Evolutionary conservation across 1,140 invertebrate genomes (phyloP).

Genomic region (Anastrepha ludens): DNA sequence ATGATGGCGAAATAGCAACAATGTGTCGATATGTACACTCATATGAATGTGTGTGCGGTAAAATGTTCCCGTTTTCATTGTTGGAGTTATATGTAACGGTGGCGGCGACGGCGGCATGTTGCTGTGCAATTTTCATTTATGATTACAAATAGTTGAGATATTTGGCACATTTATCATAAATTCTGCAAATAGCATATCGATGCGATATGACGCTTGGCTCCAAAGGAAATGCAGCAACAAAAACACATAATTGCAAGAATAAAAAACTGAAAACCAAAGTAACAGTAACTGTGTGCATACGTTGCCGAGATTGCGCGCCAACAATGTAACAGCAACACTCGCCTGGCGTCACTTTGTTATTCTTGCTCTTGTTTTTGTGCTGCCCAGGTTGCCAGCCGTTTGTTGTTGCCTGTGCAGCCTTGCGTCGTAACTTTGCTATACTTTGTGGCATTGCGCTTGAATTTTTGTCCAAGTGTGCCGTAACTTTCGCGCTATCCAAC

Average conservation of each 20-base stretch:
- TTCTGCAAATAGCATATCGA: conserved; percentile 38
- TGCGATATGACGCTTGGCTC: background rate
- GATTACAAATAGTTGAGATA: conserved; percentile 53
- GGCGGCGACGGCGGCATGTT: background rate
- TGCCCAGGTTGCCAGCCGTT: background rate
- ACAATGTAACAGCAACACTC: background rate
- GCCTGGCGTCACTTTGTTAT: background rate
- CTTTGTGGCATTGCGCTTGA: conserved; percentile 48
- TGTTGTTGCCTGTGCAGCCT: conserved; percentile 29
- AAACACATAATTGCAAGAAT: too few relatives aligned
- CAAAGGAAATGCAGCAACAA: background rate
- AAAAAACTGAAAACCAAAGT: too few relatives aligned
- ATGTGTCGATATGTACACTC: background rate
- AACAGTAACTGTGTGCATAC: background rate
- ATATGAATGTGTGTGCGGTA: background rate
- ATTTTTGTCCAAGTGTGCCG: conserved; percentile 32
- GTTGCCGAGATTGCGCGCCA: background rate
- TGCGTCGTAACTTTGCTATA: conserved; percentile 22
- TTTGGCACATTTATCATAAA: conserved; percentile 52
- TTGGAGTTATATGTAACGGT: background rate
- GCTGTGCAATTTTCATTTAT: conserved; percentile 38
- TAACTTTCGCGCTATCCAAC: conserved; percentile 18
- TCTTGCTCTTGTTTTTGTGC: too few relatives aligned
- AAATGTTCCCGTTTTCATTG: background rate
- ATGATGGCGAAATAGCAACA: background rate